These are phyloP conservation scores for Protobothrops mucrosquamatus DNA, from an alignment of 2,113 vertebrate genomes.

Conservation along the genomic window DNA sequence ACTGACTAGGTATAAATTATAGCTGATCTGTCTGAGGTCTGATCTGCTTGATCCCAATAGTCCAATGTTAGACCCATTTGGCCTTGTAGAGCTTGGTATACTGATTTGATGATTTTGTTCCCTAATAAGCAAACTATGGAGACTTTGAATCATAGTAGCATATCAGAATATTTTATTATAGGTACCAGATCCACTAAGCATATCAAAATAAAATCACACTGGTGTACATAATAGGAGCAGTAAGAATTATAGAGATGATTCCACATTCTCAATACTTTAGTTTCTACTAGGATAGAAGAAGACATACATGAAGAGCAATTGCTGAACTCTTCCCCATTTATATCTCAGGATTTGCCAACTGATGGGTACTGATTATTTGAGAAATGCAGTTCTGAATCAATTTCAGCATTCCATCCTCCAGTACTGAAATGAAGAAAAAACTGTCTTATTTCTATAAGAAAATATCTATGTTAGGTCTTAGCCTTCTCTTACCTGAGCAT, in stretches of 20 bases:
- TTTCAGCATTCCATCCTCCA: neutral
- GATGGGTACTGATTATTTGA: neutral
- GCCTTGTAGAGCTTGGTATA: neutral
- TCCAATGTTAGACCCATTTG: neutral
- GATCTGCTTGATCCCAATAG: neutral
- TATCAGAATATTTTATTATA: neutral
- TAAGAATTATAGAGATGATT: neutral
- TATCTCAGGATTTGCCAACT: neutral
- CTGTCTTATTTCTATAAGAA: neutral
- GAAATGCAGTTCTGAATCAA: neutral
- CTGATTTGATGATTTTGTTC: neutral
- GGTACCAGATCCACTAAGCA: neutral
- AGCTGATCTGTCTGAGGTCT: neutral
- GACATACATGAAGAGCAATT: neutral
- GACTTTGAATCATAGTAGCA: neutral
- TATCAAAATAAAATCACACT: neutral
- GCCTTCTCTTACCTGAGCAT: neutral
- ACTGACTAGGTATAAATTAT: neutral
- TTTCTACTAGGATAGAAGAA: neutral
- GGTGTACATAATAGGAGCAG: neutral
- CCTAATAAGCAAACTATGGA: neutral
- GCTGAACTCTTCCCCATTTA: neutral
- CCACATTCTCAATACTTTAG: neutral
- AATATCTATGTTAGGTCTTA: neutral
- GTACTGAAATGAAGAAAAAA: neutral